Percentiles rank a stretch among this genome's conserved stretches.
Evolutionary conservation across 2,797 vertebrate species (phyloP).

Genomic region (Anniella stebbinsi): DNA sequence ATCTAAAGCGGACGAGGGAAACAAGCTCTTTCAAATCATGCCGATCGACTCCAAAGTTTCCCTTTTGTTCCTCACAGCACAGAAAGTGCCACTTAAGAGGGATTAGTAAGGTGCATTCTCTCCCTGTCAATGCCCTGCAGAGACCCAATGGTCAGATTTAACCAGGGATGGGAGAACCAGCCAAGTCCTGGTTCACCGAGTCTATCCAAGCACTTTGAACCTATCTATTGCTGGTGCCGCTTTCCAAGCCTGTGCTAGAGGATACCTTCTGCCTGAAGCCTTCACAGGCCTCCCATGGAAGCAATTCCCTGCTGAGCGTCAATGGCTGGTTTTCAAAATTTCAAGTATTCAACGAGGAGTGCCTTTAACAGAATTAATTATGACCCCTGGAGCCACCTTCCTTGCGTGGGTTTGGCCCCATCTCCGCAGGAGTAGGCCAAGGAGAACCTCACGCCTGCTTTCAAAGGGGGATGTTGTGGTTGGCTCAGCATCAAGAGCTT

Average conservation of each 20-base stretch:
- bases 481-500: constrained; percentile 67
- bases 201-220: neutral
- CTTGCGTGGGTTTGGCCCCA: constrained; percentile 49
- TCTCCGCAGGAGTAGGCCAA: constrained; percentile 27
- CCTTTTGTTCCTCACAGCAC: constrained; percentile 35
- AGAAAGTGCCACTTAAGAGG: neutral
- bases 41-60: neutral
- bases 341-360: constrained; percentile 35
- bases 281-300: neutral
- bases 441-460: constrained; percentile 59
- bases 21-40: neutral
- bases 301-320: neutral
- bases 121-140: neutral
- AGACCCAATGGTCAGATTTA: neutral
- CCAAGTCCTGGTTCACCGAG: neutral
- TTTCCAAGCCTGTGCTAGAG: neutral
- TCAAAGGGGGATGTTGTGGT: constrained; percentile 63
- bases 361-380: constrained; percentile 46
- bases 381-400: constrained; percentile 49
- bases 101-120: neutral
- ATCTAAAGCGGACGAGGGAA: neutral
- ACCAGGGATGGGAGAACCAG: too few relatives aligned
- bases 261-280: neutral
- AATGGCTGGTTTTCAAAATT: neutral
- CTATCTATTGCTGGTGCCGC: neutral